Conservation (phyloP, 2,113 vertebrate species). For the Taxidea taxus region DNA sequence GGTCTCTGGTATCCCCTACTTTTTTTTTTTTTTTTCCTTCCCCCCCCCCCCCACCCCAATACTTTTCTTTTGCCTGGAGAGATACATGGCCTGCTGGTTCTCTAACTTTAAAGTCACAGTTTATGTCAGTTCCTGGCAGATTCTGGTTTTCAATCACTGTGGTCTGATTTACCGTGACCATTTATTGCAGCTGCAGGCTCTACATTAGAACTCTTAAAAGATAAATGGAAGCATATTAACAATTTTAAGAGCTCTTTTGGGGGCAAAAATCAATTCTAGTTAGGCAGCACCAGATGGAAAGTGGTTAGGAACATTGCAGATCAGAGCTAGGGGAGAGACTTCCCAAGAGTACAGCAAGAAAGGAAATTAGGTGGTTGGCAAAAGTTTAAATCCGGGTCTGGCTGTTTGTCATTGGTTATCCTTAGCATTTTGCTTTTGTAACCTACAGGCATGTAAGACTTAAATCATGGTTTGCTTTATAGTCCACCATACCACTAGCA, state of each 20-base stretch:
- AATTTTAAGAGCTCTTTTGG: neutral
- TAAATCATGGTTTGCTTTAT: neutral
- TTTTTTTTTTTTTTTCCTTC: neutral
- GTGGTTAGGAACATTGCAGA: neutral
- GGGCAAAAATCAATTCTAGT: neutral
- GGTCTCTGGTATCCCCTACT: neutral
- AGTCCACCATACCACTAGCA: neutral
- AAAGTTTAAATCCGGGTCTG: neutral
- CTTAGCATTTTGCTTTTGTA: neutral
- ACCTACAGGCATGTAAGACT: neutral
- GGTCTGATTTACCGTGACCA: neutral
- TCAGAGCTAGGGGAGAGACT: neutral
- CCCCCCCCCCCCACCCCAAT: neutral
- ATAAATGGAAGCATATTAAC: neutral
- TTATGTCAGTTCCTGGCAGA: neutral
- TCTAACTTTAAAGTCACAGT: neutral
- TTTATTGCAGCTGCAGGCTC: neutral
- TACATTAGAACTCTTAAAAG: neutral
- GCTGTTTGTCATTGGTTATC: neutral
- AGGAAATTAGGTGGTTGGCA: neutral
- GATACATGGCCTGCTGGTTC: neutral
- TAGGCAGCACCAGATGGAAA: neutral
- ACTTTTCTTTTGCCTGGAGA: neutral
- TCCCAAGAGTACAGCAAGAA: neutral
- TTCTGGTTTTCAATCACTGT: conserved; percentile 10